Base-by-base conservation (phyloP, 2,113 vertebrate species). In the Alces alces region DNA sequence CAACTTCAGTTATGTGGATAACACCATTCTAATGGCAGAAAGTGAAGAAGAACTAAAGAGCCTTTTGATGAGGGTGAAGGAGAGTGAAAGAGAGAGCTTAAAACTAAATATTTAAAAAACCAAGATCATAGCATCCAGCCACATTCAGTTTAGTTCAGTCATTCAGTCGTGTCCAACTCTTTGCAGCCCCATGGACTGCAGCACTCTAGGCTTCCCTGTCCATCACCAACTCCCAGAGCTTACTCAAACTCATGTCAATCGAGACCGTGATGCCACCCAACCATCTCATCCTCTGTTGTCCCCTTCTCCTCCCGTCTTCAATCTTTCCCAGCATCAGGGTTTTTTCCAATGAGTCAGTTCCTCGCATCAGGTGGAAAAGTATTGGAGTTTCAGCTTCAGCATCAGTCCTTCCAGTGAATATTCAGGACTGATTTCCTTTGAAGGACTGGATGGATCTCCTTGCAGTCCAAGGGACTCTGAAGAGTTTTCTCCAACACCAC, bases 81-180 rank as follows among this genome's bases (percentile, higher is more conserved):
- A 70, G 19, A 70, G n/a, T 36, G 19, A 36, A 70, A 70, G n/a
- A 70, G n/a, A 0, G 17, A 36, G 66, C n/a, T 39, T 70, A 70
- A 39, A 36, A 70, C n/a, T 70, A 70, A 70, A 36, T 70, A 6
- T 39, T 23, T 10, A 66, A 66, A 12, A 21, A 5, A 19, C 0
- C 8, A 36, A 66, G 19, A 36, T 23, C 2, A 6, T 70, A n/a
- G 66, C 9, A 36, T 6, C 19, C 66, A 36, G n/a, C 66, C 19
- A 19, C n/a, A 23, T 23, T 70, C 19, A 70, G 10, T 39, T 70
- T 23, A 70, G n/a, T 70, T 70, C 66, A 39, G 64, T 36, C 2
- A 0, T 21, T 36, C 33, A 36, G 8, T 36, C 19, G 0, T 11
- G 19, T 39, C n/a, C 10, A 2, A 39, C 19, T 39, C n/a, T 70